These are phyloP conservation scores for Notoglanidium macrostoma DNA, from an alignment of 2,797 vertebrate species.

Conservation along the genomic window DNA sequence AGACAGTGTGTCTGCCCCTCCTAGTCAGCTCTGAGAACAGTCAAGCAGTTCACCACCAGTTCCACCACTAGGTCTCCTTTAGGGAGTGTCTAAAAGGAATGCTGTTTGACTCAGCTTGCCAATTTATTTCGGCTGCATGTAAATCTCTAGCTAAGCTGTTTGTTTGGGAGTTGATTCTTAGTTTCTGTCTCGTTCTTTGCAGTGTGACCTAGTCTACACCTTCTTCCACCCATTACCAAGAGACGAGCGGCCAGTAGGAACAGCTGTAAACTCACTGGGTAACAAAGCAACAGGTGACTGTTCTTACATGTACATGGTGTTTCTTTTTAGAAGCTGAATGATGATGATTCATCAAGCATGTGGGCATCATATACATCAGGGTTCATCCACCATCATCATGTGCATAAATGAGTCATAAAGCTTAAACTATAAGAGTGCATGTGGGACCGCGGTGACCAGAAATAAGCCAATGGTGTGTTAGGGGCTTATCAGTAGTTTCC, in stretches of 20 bases:
- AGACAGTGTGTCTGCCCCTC: constrained; percentile 16
- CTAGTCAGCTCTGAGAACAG: not conserved
- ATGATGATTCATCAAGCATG: not conserved
- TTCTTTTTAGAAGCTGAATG: not conserved
- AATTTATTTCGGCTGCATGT: not conserved
- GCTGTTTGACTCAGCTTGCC: not conserved
- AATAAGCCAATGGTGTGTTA: too few relatives aligned
- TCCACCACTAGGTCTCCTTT: not conserved
- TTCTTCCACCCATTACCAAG: constrained; percentile 90
- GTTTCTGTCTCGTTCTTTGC: constrained; percentile 31
- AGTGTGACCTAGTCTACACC: constrained; percentile 94
- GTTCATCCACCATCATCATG: constrained; percentile 13
- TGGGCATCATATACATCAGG: not conserved
- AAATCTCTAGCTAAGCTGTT: too few relatives aligned
- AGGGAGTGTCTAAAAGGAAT: constrained; percentile 26
- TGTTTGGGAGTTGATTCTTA: not conserved
- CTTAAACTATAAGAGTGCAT: not conserved
- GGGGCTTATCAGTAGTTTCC: not conserved
- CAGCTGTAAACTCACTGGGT: constrained; percentile 65
- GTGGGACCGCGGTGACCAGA: not conserved
- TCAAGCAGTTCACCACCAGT: constrained; percentile 15
- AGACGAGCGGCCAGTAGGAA: constrained; percentile 80
- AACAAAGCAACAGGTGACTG: constrained; percentile 83
- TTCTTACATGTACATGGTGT: not conserved
- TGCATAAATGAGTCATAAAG: constrained; percentile 14